These are phyloP conservation scores for Pterostichus niger DNA, from an alignment of 2,888 invertebrate genomes.

Conservation along the genomic window DNA sequence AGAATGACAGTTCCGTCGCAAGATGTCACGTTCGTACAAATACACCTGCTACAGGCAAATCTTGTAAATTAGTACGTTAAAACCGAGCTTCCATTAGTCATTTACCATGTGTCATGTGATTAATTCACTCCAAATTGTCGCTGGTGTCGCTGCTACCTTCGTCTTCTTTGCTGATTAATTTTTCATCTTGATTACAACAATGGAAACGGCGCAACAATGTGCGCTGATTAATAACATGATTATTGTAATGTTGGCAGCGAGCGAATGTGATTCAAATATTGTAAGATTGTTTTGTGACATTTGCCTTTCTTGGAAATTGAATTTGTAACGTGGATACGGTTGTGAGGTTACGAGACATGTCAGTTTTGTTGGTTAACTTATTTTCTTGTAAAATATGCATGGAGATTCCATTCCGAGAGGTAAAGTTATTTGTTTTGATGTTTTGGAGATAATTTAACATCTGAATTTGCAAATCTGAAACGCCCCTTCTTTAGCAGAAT, in stretches of 20 bases:
- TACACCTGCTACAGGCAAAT: slow-evolving; percentile 62
- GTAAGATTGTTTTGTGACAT: slow-evolving; percentile 40
- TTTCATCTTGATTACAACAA: slow-evolving; percentile 51
- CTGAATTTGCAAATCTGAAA: slow-evolving; percentile 19
- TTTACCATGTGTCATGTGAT: slow-evolving; percentile 56
- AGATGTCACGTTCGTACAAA: slow-evolving; percentile 58
- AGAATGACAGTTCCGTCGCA: slow-evolving; percentile 39
- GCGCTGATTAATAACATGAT: slow-evolving; percentile 19
- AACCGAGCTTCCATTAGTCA: slow-evolving; percentile 54
- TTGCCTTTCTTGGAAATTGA: slow-evolving; percentile 50
- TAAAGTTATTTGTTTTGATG: slow-evolving; percentile 56
- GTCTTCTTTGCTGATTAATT: slow-evolving; percentile 60
- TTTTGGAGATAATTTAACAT: slow-evolving; percentile 31
- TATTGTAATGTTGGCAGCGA: slow-evolving; percentile 6
- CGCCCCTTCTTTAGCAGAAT: not conserved
- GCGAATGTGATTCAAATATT: slow-evolving; percentile 1
- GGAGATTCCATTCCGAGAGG: slow-evolving; percentile 14
- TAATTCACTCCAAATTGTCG: slow-evolving; percentile 44
- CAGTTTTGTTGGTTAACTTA: slow-evolving; percentile 51
- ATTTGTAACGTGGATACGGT: slow-evolving; percentile 52
- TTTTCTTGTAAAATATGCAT: slow-evolving; percentile 50
- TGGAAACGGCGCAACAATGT: slow-evolving; percentile 4
- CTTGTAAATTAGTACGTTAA: slow-evolving; percentile 61
- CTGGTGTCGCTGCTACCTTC: slow-evolving; percentile 12
- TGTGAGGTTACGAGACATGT: slow-evolving; percentile 28